Conservation (phyloP, 2,888 invertebrate genomes). For the Ariolimax columbianus region DNA sequence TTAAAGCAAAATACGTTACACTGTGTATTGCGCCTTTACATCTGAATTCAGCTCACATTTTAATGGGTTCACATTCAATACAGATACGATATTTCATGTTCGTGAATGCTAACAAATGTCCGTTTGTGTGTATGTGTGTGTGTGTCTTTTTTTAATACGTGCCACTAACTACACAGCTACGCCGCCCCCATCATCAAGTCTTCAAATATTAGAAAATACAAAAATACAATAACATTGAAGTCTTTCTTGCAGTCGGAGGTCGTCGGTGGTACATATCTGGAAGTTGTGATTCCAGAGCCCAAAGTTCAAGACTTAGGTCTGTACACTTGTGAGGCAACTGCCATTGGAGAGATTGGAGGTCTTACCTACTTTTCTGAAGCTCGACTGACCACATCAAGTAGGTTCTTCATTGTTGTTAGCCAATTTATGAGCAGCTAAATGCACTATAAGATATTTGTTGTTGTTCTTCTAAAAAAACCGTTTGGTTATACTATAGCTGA, state of each 20-base stretch:
- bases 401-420: not conserved
- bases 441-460: not conserved
- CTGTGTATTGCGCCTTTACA: no score
- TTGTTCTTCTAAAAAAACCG: no score
- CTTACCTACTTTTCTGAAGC: not conserved
- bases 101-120: no score
- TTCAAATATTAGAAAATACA: no score
- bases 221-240: not conserved
- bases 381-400: slow-evolving; percentile 29
- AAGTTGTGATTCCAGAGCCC: slow-evolving; percentile 20
- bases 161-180: no score
- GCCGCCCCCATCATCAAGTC: no score
- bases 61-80: no score
- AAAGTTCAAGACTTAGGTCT: slow-evolving; percentile 21
- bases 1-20: no score
- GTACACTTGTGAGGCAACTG: slow-evolving; percentile 27
- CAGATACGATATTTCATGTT: no score
- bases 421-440: not conserved
- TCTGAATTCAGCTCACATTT: no score
- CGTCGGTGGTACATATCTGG: slow-evolving; percentile 1
- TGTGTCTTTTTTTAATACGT: no score
- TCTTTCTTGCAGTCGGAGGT: not conserved
- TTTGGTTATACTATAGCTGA: not conserved
- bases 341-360: not conserved
- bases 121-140: no score